Evolutionary conservation across 2,888 invertebrate genomes (phyloP).

Genomic region (Axea sp.): DNA sequence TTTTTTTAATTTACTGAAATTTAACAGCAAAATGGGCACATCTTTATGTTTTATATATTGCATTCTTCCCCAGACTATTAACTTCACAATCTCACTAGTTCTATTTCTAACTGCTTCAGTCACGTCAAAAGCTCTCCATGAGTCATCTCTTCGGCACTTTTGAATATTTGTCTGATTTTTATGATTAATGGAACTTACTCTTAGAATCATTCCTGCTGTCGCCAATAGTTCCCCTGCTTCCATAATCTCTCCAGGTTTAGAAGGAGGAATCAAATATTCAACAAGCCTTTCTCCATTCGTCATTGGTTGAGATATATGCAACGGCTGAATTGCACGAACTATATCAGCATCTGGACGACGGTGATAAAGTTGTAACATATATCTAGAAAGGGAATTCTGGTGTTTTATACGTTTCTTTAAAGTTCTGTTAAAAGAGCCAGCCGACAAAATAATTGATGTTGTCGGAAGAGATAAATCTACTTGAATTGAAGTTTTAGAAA

Average conservation of each 20-base stretch:
- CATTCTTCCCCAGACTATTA: conserved; percentile 69
- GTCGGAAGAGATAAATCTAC: conserved; percentile 72
- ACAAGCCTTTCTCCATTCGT: conserved; percentile 69
- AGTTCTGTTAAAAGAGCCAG: conserved; percentile 63
- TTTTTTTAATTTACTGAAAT: conserved; percentile 71
- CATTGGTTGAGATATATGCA: conserved; percentile 68
- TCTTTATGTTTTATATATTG: conserved; percentile 64
- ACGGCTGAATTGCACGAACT: conserved; percentile 71
- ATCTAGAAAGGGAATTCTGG: conserved; percentile 69
- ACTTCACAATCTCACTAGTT: conserved; percentile 63
- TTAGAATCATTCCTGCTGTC: conserved; percentile 69
- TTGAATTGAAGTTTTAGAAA: conserved; percentile 73
- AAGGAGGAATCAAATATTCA: conserved; percentile 70
- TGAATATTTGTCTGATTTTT: conserved; percentile 52
- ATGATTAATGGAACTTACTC: conserved; percentile 68
- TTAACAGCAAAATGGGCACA: conserved; percentile 71
- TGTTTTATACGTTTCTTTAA: conserved; percentile 63
- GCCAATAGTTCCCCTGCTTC: conserved; percentile 73
- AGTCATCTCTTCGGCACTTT: conserved; percentile 69
- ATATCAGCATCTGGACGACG: conserved; percentile 73
- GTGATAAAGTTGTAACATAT: conserved; percentile 74
- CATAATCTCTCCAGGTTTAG: conserved; percentile 68
- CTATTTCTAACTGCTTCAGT: conserved; percentile 67
- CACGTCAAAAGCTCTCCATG: conserved; percentile 75
- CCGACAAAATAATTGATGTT: conserved; percentile 61